Conservation (phyloP, 2,888 invertebrate species). For the Thymelicus lineola region DNA sequence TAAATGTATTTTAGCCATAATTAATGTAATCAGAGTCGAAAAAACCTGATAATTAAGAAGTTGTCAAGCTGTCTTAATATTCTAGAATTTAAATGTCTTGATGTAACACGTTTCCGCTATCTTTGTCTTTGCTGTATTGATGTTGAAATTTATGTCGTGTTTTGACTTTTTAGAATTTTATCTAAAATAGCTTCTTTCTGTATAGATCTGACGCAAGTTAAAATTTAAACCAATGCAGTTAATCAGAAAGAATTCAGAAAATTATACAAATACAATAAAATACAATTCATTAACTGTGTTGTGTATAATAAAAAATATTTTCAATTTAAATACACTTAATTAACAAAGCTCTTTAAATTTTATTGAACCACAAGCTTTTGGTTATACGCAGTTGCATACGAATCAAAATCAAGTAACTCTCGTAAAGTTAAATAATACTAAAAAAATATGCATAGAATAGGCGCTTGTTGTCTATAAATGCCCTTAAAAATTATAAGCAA, state of each 20-base stretch:
- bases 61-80: constrained; percentile 48
- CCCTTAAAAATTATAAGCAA: not conserved
- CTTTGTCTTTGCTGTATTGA: constrained; percentile 39
- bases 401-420: too few species aligned
- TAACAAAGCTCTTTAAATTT: too few species aligned
- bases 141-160: constrained; percentile 54
- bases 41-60: constrained; percentile 71
- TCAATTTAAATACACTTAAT: too few species aligned
- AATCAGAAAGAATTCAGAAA: too few species aligned
- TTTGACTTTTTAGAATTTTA: constrained; percentile 36
- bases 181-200: constrained; percentile 44
- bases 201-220: constrained; percentile 72
- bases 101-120: constrained; percentile 20
- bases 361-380: too few species aligned
- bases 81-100: constrained; percentile 37
- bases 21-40: constrained; percentile 65
- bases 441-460: not conserved
- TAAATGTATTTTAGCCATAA: constrained; percentile 32
- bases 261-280: not conserved
- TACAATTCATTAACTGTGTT: not conserved
- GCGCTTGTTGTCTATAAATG: too few species aligned
- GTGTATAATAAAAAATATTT: too few species aligned
- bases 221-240: constrained; percentile 41
- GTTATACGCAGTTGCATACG: too few species aligned
- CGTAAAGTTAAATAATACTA: not conserved